phyloP scores from a whole-genome alignment of 2,797 vertebrate species.

The Darevskia nairensis region DNA sequence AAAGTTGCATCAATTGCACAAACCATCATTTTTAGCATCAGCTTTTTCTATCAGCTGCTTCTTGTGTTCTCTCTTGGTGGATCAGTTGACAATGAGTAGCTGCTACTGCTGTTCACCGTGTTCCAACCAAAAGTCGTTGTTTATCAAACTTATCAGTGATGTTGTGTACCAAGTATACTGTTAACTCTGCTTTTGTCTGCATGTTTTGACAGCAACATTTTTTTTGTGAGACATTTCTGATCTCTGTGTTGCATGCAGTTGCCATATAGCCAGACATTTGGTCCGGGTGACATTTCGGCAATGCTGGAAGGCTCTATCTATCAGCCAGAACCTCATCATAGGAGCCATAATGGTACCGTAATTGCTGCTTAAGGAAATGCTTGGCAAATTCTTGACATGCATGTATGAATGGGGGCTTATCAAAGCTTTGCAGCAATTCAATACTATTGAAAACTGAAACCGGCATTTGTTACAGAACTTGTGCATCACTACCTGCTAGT shows the following conservation, averaged over 20 bases:
- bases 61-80: background rate
- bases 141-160: background rate
- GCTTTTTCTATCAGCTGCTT: background rate
- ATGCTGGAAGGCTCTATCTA: background rate
- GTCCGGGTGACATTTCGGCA: background rate
- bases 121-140: background rate
- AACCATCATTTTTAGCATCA: background rate
- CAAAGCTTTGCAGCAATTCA: no score
- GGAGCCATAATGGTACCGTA: background rate
- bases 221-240: background rate
- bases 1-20: background rate
- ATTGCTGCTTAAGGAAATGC: background rate
- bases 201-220: background rate
- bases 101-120: background rate
- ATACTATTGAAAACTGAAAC: no score
- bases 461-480: no score
- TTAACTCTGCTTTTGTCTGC: background rate
- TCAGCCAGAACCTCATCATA: background rate
- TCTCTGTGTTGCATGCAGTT: background rate
- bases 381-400: background rate
- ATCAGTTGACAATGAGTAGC: background rate
- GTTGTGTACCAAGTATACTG: background rate
- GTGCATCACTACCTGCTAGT: no score
- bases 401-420: background rate
- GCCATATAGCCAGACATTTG: background rate